Evolutionary conservation across 1,140 invertebrate genomes (phyloP).

Genomic region (Nylanderia fulva): DNA sequence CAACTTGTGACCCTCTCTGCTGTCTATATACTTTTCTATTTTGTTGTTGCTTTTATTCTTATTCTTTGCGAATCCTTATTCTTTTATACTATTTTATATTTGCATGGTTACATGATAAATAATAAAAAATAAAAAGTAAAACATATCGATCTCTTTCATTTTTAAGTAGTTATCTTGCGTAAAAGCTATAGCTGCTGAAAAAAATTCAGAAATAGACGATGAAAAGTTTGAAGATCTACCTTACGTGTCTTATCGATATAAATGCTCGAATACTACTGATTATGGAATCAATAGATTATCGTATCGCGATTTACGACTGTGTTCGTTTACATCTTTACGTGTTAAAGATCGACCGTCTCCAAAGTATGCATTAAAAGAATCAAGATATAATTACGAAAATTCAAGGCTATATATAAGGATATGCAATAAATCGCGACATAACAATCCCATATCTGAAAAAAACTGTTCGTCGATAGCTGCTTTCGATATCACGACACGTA

Average conservation of each 20-base stretch:
- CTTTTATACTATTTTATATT: too few relatives aligned
- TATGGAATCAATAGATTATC: not conserved
- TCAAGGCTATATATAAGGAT: too few relatives aligned
- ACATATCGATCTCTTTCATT: too few relatives aligned
- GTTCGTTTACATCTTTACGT: not conserved
- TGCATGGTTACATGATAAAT: too few relatives aligned
- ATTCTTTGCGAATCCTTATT: too few relatives aligned
- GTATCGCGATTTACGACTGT: not conserved
- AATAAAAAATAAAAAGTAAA: too few relatives aligned
- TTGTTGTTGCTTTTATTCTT: too few relatives aligned
- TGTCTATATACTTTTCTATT: too few relatives aligned
- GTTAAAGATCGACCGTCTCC: not conserved
- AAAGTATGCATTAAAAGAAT: not conserved
- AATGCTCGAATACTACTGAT: not conserved
- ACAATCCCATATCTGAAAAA: not conserved
- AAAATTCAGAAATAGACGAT: not conserved
- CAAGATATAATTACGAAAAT: not conserved
- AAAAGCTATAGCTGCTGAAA: not conserved
- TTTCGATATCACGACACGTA: not conserved
- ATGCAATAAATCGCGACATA: too few relatives aligned
- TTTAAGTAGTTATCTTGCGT: too few relatives aligned
- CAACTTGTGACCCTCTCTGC: too few relatives aligned
- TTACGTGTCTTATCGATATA: not conserved
- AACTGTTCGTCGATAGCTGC: not conserved
- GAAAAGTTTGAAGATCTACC: not conserved